Percentiles rank a stretch among this genome's conserved stretches.
phyloP scores from a whole-genome alignment of 1,140 invertebrate genomes.

The Lasioglossum baleicum region DNA sequence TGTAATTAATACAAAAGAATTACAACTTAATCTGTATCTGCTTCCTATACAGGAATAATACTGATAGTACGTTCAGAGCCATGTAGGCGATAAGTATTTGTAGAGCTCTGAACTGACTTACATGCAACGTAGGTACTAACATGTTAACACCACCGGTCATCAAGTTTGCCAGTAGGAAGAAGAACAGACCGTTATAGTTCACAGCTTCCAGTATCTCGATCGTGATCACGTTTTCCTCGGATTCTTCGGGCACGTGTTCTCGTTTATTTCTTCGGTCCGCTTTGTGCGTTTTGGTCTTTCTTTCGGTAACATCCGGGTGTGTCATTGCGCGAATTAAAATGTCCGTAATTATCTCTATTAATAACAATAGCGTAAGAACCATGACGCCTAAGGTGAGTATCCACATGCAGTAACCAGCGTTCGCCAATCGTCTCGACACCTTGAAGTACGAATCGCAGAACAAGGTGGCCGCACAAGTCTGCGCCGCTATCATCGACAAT shows the following conservation, averaged over 20 bases:
- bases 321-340: constrained; percentile 48
- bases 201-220: constrained; percentile 84
- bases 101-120: constrained; percentile 77
- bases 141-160: constrained; percentile 90
- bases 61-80: constrained; percentile 76
- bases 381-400: constrained; percentile 83
- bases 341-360: constrained; percentile 80
- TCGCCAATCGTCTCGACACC: constrained; percentile 87
- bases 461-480: constrained; percentile 79
- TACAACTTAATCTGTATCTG: constrained; percentile 70
- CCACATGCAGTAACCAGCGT: constrained; percentile 88
- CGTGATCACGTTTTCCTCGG: constrained; percentile 47
- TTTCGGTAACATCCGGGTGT: background rate
- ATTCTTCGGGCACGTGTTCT: constrained; percentile 35
- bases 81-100: constrained; percentile 83
- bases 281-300: constrained; percentile 18
- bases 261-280: constrained; percentile 27
- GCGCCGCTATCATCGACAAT: constrained; percentile 73
- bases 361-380: constrained; percentile 80
- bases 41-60: constrained; percentile 68
- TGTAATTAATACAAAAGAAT: constrained; percentile 15
- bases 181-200: constrained; percentile 88
- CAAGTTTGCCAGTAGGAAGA: constrained; percentile 90
- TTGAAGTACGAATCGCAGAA: constrained; percentile 78
- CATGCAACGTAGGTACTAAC: constrained; percentile 82